Base-by-base conservation (phyloP, 2,797 vertebrate species). In the Oophaga sylvatica region DNA sequence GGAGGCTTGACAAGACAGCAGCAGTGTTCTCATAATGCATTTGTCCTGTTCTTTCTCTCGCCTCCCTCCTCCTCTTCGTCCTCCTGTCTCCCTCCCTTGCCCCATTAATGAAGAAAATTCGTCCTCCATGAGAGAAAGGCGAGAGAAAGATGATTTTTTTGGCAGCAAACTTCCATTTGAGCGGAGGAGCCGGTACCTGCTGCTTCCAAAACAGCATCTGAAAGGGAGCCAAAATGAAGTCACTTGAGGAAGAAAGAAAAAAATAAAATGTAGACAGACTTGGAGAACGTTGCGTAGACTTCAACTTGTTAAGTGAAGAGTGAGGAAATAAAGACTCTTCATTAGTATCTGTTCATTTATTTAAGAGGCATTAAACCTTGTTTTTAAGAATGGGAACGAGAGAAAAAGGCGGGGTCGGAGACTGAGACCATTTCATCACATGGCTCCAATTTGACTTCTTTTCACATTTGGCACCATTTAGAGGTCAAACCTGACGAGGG, bases 21-120 rank as follows among this genome's bases (percentile, higher is more conserved):
- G 65, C 63, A 13, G 12, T 84, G 76, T 73, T 65, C 57, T 48
- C 45, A 22, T 88, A 88, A 88, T 84, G 82, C 77, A 84, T 80
- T 80, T 84, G 16, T 85, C 67, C 76, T 88, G 87, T 88, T 68
- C 63, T 65, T 56, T 45, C 56, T 57, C 53, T 31, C 87, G 1
- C 15, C 48, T 62, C 48, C 68, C 59, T 29, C 63, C 57, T 48
- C 63, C 60, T 26, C 26, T 0, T 81, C 67, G 1, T 70, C 67
- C 29, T 57, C 29, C 26, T 19, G 26, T 12, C 73, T 22, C 53
- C 31, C 76, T 60, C 76, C 59, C 20, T 26, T 60, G 16, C 67
- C 84, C 75, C 67, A 86, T 63, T 88, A 88, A 65, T 88, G 82
- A 80, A 76, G 26, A 45, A 57, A 71, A 85, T 76, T 48, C 81